These are phyloP conservation scores for Calcarius lapponicus DNA, from an alignment of 2,797 vertebrate genomes.

Conservation along the genomic window DNA sequence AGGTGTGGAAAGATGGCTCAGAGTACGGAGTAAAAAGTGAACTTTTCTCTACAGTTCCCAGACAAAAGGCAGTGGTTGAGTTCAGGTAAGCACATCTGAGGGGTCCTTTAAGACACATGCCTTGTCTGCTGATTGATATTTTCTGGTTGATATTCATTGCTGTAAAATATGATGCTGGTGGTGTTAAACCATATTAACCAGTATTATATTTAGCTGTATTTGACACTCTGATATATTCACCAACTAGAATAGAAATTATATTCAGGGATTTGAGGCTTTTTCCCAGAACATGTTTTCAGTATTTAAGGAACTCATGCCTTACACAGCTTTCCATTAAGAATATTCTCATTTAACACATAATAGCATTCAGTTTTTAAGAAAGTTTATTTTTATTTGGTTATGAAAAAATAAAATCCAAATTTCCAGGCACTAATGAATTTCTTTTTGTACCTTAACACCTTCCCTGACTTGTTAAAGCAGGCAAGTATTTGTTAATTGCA, in stretches of 20 bases:
- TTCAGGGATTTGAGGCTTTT: not conserved
- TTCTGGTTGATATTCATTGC: not conserved
- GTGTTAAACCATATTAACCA: not conserved
- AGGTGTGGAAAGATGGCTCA: conserved; percentile 78
- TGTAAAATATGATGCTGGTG: not conserved
- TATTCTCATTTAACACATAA: not conserved
- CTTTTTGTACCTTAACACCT: not conserved
- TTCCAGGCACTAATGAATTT: not conserved
- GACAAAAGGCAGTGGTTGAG: conserved; percentile 85
- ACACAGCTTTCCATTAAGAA: not conserved
- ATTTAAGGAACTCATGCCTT: not conserved
- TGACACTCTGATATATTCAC: not conserved
- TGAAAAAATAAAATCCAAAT: not conserved
- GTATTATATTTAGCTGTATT: not conserved
- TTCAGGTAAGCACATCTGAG: conserved; percentile 82
- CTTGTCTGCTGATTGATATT: not conserved
- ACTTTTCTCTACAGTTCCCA: conserved; percentile 79
- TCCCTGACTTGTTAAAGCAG: not conserved
- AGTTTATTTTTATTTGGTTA: not conserved
- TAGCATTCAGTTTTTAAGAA: not conserved
- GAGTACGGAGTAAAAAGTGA: conserved; percentile 87
- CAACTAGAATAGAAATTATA: not conserved
- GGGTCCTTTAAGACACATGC: not conserved
- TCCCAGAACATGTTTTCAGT: not conserved
- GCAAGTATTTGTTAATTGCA: not conserved